phyloP scores from a whole-genome alignment of 2,797 vertebrate species.

The Pantherophis alleghaniensis region DNA sequence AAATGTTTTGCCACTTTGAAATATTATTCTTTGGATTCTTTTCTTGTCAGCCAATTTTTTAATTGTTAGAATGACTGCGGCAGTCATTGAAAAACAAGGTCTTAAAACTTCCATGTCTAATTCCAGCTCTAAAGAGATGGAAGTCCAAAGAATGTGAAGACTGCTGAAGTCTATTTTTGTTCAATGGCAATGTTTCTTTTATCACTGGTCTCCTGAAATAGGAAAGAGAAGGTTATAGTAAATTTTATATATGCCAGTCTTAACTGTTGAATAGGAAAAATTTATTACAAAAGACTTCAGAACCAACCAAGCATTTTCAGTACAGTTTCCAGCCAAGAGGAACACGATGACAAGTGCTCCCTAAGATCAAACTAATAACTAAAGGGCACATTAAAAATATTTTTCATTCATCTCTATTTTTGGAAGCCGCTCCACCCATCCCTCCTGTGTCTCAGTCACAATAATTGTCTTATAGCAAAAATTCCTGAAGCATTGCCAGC shows the following conservation, averaged over 20 bases:
- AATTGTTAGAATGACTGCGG: conserved; percentile 57
- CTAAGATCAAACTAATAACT: conserved; percentile 57
- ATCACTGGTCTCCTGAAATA: conserved; percentile 30
- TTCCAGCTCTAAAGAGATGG: conserved; percentile 32
- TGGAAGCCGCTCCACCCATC: conserved; percentile 32
- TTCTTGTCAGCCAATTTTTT: conserved; percentile 56
- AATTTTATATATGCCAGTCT: conserved; percentile 14
- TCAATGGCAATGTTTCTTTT: conserved; percentile 40
- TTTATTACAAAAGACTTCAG: conserved; percentile 56
- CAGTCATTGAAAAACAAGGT: conserved; percentile 44
- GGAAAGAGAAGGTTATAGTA: neutral
- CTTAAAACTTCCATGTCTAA: conserved; percentile 57
- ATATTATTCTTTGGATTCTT: conserved; percentile 54
- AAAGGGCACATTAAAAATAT: conserved; percentile 61
- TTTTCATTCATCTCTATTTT: conserved; percentile 61
- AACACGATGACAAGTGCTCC: conserved; percentile 54
- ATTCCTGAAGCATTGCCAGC: conserved; percentile 50
- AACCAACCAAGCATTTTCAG: conserved; percentile 35
- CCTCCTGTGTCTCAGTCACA: conserved; percentile 41
- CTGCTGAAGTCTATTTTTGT: conserved; percentile 37
- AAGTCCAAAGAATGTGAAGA: conserved; percentile 19
- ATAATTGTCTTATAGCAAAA: conserved; percentile 58
- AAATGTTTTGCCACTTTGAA: conserved; percentile 46
- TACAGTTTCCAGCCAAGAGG: conserved; percentile 41
- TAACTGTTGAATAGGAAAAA: conserved; percentile 38